Evolutionary conservation across 2,113 vertebrate species (phyloP).

Genomic region (Mormyrus lacerda): DNA sequence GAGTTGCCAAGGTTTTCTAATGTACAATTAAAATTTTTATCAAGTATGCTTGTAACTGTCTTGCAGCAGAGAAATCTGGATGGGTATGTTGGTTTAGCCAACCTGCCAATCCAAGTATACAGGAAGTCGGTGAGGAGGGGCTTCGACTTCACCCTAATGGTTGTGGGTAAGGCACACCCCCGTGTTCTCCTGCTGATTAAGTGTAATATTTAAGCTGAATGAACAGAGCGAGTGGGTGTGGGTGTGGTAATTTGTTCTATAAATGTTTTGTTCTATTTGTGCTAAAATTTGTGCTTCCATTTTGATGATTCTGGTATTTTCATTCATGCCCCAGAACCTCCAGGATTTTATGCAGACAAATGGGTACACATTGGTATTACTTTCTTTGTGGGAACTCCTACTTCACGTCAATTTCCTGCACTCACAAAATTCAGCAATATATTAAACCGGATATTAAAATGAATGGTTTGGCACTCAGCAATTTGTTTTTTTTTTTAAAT

Average conservation of each 20-base stretch:
- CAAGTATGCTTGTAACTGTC: neutral
- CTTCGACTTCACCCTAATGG: slow-evolving; percentile 71
- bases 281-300: neutral
- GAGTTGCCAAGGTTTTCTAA: neutral
- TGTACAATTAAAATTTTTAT: slow-evolving; percentile 18
- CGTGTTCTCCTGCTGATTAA: neutral
- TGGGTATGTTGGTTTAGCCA: slow-evolving; percentile 68
- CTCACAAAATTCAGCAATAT: neutral
- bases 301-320: neutral
- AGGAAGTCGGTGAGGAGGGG: slow-evolving; percentile 69
- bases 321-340: neutral
- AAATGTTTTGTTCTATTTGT: neutral
- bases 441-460: neutral
- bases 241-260: neutral
- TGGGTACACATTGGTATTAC: neutral
- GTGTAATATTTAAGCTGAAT: neutral
- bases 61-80: slow-evolving; percentile 66
- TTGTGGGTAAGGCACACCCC: slow-evolving; percentile 60
- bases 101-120: slow-evolving; percentile 70
- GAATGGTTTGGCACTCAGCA: neutral
- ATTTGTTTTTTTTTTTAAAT: too few relatives aligned
- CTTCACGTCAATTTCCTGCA: neutral
- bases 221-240: neutral
- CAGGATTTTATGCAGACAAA: neutral
- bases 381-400: neutral